These are phyloP conservation scores for Neria commutata DNA, from an alignment of 2,888 invertebrate genomes.

Conservation along the genomic window DNA sequence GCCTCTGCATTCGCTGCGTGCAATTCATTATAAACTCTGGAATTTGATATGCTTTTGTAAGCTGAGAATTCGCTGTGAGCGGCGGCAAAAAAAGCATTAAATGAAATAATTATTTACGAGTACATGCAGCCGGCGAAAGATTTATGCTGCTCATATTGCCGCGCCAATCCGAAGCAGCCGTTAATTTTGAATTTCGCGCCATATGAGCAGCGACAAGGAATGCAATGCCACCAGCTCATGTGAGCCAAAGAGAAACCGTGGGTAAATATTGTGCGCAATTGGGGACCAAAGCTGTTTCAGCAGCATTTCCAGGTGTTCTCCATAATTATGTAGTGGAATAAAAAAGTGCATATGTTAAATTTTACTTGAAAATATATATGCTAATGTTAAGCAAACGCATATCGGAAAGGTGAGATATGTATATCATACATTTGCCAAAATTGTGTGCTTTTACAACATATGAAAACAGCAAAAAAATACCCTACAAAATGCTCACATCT, in stretches of 20 bases:
- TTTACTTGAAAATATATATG: not conserved
- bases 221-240: too few relatives aligned
- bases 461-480: not conserved
- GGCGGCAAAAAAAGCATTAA: too few relatives aligned
- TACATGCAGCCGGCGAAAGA: too few relatives aligned
- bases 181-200: too few relatives aligned
- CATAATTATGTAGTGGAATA: too few relatives aligned
- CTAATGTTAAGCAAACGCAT: not conserved
- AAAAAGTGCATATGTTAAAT: too few relatives aligned
- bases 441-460: not conserved
- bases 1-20: not conserved
- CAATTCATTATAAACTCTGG: constrained; percentile 14
- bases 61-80: constrained; percentile 31
- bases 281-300: constrained; percentile 33
- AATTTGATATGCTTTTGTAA: constrained; percentile 34
- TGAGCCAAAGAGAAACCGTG: too few relatives aligned
- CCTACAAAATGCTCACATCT: not conserved
- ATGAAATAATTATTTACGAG: too few relatives aligned
- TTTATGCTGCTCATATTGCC: not conserved
- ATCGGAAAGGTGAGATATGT: not conserved
- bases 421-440: not conserved
- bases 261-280: too few relatives aligned
- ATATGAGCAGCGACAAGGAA: too few relatives aligned
- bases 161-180: not conserved
- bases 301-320: constrained; percentile 36